These are phyloP conservation scores for Tetragonisca angustula DNA, from an alignment of 2,888 invertebrate species.

Conservation along the genomic window DNA sequence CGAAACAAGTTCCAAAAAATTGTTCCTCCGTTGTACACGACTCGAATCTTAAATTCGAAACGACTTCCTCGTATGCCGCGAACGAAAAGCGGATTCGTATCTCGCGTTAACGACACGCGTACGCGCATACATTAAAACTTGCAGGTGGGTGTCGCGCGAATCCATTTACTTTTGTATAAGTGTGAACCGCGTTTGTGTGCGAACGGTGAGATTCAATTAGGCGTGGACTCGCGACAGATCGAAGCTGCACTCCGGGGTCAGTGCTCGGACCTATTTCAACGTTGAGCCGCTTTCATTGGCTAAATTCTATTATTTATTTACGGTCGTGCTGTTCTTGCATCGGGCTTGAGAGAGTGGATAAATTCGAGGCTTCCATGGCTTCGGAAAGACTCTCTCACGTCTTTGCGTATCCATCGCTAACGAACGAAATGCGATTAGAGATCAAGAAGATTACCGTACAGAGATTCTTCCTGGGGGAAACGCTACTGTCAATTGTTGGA, in stretches of 20 bases:
- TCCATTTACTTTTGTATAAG: background rate
- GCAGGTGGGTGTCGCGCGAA: conserved; percentile 17
- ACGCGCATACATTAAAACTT: conserved; percentile 45
- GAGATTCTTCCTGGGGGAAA: background rate
- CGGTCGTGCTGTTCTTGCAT: conserved; percentile 42
- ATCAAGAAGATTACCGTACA: background rate
- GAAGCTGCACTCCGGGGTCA: conserved; percentile 67
- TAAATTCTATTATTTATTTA: conserved; percentile 75
- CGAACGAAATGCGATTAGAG: background rate
- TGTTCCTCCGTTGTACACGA: background rate
- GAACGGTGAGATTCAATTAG: conserved; percentile 37
- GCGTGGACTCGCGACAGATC: conserved; percentile 47
- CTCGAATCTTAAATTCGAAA: conserved; percentile 21
- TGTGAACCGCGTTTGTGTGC: too few relatives aligned
- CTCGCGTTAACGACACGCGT: conserved; percentile 18
- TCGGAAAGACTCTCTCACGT: conserved; percentile 40
- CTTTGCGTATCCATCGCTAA: conserved; percentile 8
- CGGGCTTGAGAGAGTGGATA: conserved; percentile 39
- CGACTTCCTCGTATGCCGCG: background rate
- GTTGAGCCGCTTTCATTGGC: conserved; percentile 56
- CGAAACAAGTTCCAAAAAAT: background rate
- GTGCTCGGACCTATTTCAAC: conserved; percentile 73
- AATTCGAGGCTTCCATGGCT: conserved; percentile 56
- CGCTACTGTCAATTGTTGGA: background rate
- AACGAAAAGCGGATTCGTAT: conserved; percentile 15